A percentile compares a stretch with the other conserved stretches of the same genome.
Conservation (phyloP, 1,140 invertebrate species). For the Dolichoris vasculosae region DNA sequence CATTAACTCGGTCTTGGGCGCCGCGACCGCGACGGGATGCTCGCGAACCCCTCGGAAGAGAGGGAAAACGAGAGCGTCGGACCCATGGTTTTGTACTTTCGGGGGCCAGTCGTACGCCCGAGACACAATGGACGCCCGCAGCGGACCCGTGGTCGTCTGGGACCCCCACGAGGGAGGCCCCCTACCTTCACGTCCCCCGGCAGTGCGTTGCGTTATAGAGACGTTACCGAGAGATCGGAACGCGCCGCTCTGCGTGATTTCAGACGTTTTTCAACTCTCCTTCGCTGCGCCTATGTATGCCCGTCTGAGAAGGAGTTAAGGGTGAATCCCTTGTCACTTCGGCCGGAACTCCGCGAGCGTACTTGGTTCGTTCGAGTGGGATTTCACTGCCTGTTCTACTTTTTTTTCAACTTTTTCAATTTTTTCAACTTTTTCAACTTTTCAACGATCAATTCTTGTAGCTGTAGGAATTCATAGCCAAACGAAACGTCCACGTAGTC, state of each 20-base stretch:
- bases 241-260: slow-evolving; percentile 39
- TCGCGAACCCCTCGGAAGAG: slow-evolving; percentile 21
- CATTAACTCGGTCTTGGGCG: slow-evolving; percentile 38
- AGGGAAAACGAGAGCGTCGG: not conserved
- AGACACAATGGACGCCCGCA: slow-evolving; percentile 48
- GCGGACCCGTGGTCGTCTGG: slow-evolving; percentile 36
- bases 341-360: slow-evolving; percentile 16
- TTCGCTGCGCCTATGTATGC: not conserved
- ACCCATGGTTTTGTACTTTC: slow-evolving; percentile 19
- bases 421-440: not conserved
- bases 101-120: slow-evolving; percentile 12
- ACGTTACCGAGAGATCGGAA: slow-evolving; percentile 36
- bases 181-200: slow-evolving; percentile 18
- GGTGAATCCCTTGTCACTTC: slow-evolving; percentile 29
- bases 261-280: slow-evolving; percentile 11
- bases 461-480: too few species aligned
- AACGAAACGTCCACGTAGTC: too few species aligned
- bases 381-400: not conserved
- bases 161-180: slow-evolving; percentile 38
- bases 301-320: not conserved
- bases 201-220: slow-evolving; percentile 35
- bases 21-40: slow-evolving; percentile 27
- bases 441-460: too few species aligned
- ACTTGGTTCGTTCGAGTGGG: not conserved
- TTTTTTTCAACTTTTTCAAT: too few species aligned